Conservation (phyloP, 2,113 vertebrate species). For the Burhinus bistriatus region DNA sequence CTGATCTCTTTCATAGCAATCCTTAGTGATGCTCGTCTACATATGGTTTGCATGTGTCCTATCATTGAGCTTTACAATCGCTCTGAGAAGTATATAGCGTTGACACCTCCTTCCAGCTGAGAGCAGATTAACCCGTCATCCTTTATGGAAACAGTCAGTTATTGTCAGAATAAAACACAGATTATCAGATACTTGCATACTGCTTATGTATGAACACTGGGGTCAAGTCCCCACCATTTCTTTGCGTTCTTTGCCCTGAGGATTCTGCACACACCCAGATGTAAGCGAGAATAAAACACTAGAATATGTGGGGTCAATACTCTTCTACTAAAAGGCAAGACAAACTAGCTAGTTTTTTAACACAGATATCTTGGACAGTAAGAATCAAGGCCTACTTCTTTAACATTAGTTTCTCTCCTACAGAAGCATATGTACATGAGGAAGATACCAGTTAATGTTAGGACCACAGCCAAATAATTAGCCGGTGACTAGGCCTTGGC, state of each 20-base stretch:
- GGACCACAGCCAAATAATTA: too few relatives aligned
- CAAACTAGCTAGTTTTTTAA: too few relatives aligned
- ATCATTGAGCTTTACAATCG: neutral
- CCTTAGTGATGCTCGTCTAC: neutral
- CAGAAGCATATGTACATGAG: too few relatives aligned
- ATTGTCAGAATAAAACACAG: neutral
- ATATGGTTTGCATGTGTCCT: neutral
- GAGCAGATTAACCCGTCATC: neutral
- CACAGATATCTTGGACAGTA: too few relatives aligned
- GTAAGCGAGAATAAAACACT: neutral
- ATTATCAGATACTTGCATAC: too few relatives aligned
- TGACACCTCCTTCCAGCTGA: neutral
- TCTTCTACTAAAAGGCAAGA: neutral
- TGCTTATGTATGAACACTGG: fast-evolving
- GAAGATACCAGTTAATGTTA: too few relatives aligned
- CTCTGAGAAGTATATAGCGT: neutral
- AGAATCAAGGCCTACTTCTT: too few relatives aligned
- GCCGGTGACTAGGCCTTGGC: too few relatives aligned
- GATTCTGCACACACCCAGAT: neutral
- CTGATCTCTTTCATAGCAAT: neutral
- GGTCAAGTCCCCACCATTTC: neutral
- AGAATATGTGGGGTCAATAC: neutral
- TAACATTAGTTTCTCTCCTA: too few relatives aligned
- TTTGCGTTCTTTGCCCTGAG: neutral
- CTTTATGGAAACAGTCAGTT: neutral